Percentiles rank a stretch among this genome's conserved stretches.
phyloP scores from a whole-genome alignment of 1,140 invertebrate species.

The Calycopis cecrops region DNA sequence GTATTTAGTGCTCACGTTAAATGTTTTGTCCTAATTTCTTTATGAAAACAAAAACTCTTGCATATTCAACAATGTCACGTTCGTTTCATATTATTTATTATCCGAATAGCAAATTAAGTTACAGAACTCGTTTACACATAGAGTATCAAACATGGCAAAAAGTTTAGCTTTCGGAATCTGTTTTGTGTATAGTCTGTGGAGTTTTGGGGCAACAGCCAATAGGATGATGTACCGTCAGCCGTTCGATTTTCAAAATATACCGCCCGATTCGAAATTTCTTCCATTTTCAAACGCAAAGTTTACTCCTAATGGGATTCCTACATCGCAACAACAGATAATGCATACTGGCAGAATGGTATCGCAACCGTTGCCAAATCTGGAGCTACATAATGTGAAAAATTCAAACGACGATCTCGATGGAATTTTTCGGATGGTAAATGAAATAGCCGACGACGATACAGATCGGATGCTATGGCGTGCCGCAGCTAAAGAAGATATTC shows the following conservation, averaged over 20 bases:
- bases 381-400: slow-evolving; percentile 21
- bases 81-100: slow-evolving; percentile 4
- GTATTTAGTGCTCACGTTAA: not conserved
- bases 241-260: slow-evolving; percentile 25
- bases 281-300: slow-evolving; percentile 25
- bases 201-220: not conserved
- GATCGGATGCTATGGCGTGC: slow-evolving; percentile 12
- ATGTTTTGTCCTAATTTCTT: slow-evolving; percentile 10
- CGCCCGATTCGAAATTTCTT: slow-evolving; percentile 21
- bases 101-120: not conserved
- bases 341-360: slow-evolving; percentile 24
- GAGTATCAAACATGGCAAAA: not conserved
- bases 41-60: not conserved
- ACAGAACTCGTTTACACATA: not conserved
- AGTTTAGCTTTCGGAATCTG: not conserved
- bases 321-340: slow-evolving; percentile 27
- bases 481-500: not conserved
- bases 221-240: slow-evolving; percentile 14
- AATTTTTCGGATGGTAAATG: slow-evolving; percentile 19
- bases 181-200: slow-evolving; percentile 1
- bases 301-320: slow-evolving; percentile 20
- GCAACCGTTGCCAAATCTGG: slow-evolving; percentile 21
- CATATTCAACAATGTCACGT: slow-evolving; percentile 6
- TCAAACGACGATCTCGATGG: slow-evolving; percentile 18
- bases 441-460: slow-evolving; percentile 16